phyloP scores from a whole-genome alignment of 1,140 invertebrate species.

The Ylistrum balloti region DNA sequence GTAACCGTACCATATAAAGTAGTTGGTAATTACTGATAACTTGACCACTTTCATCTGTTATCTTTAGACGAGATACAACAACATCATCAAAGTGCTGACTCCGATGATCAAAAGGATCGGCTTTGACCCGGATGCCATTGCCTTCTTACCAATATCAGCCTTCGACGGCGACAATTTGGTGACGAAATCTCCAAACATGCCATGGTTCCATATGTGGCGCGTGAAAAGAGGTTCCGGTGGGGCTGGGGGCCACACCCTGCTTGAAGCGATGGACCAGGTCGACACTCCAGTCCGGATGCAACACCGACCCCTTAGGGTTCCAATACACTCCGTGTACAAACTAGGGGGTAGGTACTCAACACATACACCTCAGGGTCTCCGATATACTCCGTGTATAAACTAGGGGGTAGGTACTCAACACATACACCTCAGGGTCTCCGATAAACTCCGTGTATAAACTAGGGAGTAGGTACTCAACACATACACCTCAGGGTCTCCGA shows the following conservation, averaged over 20 bases:
- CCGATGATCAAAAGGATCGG: constrained; percentile 96
- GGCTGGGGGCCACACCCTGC: constrained; percentile 93
- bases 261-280: constrained; percentile 97
- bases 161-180: constrained; percentile 99
- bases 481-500: no score
- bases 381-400: no score
- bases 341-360: constrained; percentile 91
- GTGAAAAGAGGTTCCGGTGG: constrained; percentile 90
- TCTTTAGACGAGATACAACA: constrained; percentile 91
- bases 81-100: constrained; percentile 97
- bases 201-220: constrained; percentile 97
- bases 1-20: no score
- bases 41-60: constrained; percentile 46
- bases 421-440: no score
- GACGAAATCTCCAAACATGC: constrained; percentile 94
- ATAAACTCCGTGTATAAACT: no score
- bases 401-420: no score
- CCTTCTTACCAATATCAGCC: constrained; percentile 98
- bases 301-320: constrained; percentile 97
- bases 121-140: constrained; percentile 96
- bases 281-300: constrained; percentile 95
- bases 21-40: no score
- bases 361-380: no score
- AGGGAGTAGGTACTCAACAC: no score
- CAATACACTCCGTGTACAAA: constrained; percentile 99